phyloP scores from a whole-genome alignment of 2,797 vertebrate species.

The Micrastur ruficollis region DNA sequence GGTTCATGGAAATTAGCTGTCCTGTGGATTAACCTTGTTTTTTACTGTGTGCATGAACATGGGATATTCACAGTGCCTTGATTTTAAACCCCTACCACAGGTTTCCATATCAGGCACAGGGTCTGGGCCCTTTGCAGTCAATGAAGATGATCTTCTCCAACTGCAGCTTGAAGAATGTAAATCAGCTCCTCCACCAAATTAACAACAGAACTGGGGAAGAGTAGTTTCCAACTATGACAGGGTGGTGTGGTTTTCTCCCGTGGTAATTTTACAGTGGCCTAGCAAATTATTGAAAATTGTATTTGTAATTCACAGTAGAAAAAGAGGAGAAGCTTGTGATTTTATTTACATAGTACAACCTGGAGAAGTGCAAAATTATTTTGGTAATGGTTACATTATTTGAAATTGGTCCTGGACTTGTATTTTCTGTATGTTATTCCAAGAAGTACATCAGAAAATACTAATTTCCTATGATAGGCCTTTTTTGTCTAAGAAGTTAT shows the following conservation, averaged over 20 bases:
- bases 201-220: not conserved
- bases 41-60: not conserved
- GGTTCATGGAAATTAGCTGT: not conserved
- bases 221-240: not conserved
- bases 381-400: not conserved
- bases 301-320: not conserved
- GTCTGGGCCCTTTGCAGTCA: not conserved
- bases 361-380: not conserved
- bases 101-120: not conserved
- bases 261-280: not conserved
- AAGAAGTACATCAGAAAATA: not conserved
- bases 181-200: not conserved
- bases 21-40: not conserved
- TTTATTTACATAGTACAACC: not conserved
- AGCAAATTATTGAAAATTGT: not conserved
- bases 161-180: not conserved
- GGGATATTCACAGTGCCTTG: not conserved
- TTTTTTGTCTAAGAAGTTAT: not conserved
- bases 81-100: fast-evolving
- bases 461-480: not conserved
- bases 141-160: not conserved
- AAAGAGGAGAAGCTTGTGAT: not conserved
- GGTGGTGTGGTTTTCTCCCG: not conserved
- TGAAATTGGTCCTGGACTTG: not conserved
- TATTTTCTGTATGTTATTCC: not conserved